Evolutionary conservation across 1,140 invertebrate genomes (phyloP).

Genomic region (Bombus sylvicola): DNA sequence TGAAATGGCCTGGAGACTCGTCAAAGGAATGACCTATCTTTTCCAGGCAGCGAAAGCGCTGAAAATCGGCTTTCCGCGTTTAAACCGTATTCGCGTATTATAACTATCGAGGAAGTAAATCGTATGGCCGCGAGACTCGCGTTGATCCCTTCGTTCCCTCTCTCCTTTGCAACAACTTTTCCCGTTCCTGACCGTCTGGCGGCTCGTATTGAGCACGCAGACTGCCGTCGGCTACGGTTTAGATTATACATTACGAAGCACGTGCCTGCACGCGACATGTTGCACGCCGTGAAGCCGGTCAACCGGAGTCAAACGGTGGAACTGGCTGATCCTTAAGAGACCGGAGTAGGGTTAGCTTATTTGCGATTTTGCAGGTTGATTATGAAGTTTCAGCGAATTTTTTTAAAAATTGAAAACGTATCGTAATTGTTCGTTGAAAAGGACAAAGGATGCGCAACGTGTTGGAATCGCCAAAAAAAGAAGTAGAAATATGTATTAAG

Average conservation of each 20-base stretch:
- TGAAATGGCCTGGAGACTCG: no score
- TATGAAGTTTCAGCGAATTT: no score
- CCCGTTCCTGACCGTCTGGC: slow-evolving; percentile 10
- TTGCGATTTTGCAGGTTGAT: no score
- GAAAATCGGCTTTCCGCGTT: slow-evolving; percentile 55
- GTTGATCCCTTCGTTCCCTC: slow-evolving; percentile 10
- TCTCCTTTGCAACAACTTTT: neutral
- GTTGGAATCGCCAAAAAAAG: no score
- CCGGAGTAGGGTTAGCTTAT: no score
- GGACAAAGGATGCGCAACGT: no score
- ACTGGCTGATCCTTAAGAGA: neutral
- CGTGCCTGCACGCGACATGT: slow-evolving; percentile 70
- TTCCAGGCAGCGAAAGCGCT: slow-evolving; percentile 28
- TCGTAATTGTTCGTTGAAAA: no score
- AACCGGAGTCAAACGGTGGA: slow-evolving; percentile 30
- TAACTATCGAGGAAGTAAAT: slow-evolving; percentile 39
- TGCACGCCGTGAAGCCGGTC: slow-evolving; percentile 59
- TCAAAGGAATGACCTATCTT: neutral
- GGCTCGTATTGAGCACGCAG: slow-evolving; percentile 50
- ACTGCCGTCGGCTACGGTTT: slow-evolving; percentile 53
- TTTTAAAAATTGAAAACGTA: accelerated
- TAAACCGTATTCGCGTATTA: slow-evolving; percentile 35
- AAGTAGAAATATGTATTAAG: no score
- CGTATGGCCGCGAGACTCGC: slow-evolving; percentile 21
- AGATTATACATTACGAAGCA: slow-evolving; percentile 69